These are phyloP conservation scores for Marronus borbonicus DNA, from an alignment of 2,888 invertebrate species.

Conservation along the genomic window DNA sequence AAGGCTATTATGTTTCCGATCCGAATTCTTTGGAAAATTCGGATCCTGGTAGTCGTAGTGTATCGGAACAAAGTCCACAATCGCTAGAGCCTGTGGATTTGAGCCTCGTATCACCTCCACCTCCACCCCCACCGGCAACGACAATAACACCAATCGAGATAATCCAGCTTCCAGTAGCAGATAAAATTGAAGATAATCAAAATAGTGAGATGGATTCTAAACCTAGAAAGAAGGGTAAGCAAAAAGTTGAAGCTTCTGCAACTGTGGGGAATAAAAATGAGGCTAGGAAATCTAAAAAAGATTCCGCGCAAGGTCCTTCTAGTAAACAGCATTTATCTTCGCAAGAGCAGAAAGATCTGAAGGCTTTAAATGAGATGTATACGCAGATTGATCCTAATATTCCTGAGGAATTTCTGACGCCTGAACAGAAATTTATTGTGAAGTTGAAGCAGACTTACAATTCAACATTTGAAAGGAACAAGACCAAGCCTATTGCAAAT, in stretches of 20 bases:
- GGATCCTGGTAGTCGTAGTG: not conserved
- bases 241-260: not conserved
- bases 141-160: too few species aligned
- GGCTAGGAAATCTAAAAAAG: slow-evolving; percentile 17
- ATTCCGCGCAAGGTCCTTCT: not conserved
- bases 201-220: not conserved
- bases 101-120: not conserved
- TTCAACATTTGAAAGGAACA: slow-evolving; percentile 49
- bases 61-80: not conserved
- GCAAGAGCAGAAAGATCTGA: slow-evolving; percentile 63
- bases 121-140: too few species aligned
- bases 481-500: slow-evolving; percentile 62
- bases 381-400: slow-evolving; percentile 63
- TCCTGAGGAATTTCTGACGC: slow-evolving; percentile 62
- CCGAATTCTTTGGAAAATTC: slow-evolving; percentile 14
- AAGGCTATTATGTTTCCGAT: slow-evolving; percentile 47
- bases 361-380: slow-evolving; percentile 62
- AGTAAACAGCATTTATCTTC: slow-evolving; percentile 59
- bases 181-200: not conserved
- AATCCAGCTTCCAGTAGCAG: not conserved
- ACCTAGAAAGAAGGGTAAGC: slow-evolving; percentile 31
- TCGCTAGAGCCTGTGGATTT: not conserved
- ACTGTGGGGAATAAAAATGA: not conserved
- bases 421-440: slow-evolving; percentile 63
- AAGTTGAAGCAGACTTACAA: slow-evolving; percentile 65